Percentiles rank a stretch among this genome's conserved stretches.
Evolutionary conservation across 2,888 invertebrate species (phyloP).

Genomic region (Meloe dianella): DNA sequence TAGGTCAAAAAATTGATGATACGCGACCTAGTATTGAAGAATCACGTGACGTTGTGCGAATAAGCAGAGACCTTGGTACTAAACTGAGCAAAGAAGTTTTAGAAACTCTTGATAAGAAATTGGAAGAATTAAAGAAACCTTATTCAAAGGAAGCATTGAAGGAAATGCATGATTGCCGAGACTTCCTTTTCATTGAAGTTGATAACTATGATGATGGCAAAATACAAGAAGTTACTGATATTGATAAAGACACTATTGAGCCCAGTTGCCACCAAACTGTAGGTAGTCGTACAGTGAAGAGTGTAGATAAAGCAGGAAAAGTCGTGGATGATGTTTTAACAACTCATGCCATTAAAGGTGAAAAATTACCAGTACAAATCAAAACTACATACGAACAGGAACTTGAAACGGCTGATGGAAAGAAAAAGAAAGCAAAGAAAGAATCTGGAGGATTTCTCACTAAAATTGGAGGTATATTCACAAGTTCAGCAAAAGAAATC

Average conservation of each 20-base stretch:
- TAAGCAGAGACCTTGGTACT: conserved; percentile 14
- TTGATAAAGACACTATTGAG: conserved; percentile 17
- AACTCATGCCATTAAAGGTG: conserved; percentile 20
- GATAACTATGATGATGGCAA: conserved; percentile 35
- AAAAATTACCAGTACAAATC: conserved; percentile 15
- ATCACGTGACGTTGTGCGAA: neutral
- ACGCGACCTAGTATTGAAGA: conserved; percentile 4
- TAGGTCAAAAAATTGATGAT: conserved; percentile 2
- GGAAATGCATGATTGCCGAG: conserved; percentile 27
- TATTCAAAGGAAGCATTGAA: conserved; percentile 19
- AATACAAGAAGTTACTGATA: conserved; percentile 28
- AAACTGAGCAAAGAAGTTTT: conserved; percentile 27
- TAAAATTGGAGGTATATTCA: conserved; percentile 33
- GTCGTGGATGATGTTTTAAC: conserved; percentile 28
- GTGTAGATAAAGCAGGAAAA: conserved; percentile 33
- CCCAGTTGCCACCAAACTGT: neutral
- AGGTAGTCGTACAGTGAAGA: conserved; percentile 28
- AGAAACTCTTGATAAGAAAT: conserved; percentile 34
- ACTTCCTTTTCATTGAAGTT: conserved; percentile 33
- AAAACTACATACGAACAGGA: neutral
- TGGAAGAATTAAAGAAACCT: conserved; percentile 39
- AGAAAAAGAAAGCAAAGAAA: conserved; percentile 34
- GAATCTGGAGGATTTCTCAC: conserved; percentile 34
- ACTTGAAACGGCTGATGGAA: conserved; percentile 28
- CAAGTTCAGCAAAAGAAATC: conserved; percentile 30